Percentiles rank a stretch among this genome's conserved stretches.
These are phyloP conservation scores for Cyprinodon brontotheroides DNA, from an alignment of 2,113 vertebrate genomes.

Conservation along the genomic window DNA sequence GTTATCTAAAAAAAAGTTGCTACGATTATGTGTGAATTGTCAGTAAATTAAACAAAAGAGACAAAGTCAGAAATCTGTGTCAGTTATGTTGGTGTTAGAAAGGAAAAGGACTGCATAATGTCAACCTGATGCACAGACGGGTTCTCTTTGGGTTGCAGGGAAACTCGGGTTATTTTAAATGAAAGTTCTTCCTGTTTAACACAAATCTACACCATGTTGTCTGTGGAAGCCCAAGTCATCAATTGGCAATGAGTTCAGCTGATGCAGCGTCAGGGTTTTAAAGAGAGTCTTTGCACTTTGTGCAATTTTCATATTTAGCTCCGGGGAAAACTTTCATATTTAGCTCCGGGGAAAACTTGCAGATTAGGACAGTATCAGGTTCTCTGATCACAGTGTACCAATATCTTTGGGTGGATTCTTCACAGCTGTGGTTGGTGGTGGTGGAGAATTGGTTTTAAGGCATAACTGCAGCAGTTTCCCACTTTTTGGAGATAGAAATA, in stretches of 20 bases:
- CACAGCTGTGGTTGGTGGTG: background rate
- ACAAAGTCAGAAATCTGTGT: background rate
- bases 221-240: background rate
- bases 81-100: background rate
- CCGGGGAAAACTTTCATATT: background rate
- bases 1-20: background rate
- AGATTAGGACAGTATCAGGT: background rate
- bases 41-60: background rate
- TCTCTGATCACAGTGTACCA: background rate
- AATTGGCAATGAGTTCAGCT: background rate
- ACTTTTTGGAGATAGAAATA: background rate
- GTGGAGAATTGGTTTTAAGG: background rate
- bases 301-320: background rate
- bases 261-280: background rate
- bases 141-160: background rate
- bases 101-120: background rate
- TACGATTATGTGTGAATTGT: background rate
- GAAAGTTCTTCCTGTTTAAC: background rate
- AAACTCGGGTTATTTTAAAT: background rate
- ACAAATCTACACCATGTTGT: background rate
- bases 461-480: background rate
- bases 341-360: background rate
- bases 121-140: background rate
- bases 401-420: too few species aligned
- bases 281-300: background rate